Conservation (phyloP, 2,113 vertebrate genomes). For the Prionailurus bengalensis region DNA sequence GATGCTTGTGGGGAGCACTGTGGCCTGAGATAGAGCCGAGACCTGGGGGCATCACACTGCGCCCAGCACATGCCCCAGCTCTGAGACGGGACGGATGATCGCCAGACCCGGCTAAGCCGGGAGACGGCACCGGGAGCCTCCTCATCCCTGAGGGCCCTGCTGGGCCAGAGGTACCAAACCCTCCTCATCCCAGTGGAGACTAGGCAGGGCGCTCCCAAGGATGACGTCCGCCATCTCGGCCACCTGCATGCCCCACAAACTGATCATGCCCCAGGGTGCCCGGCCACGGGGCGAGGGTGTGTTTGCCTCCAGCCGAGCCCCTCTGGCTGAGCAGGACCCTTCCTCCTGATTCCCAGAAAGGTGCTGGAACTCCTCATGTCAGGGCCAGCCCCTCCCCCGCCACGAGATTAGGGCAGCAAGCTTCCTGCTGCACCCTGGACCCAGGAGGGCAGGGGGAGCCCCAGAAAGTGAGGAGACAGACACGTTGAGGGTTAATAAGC, state of each 20-base stretch:
- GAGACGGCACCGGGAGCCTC: background rate
- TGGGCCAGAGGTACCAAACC: rapidly evolving
- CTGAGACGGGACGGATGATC: background rate
- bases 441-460: too few species aligned
- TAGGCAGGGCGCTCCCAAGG: rapidly evolving
- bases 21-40: background rate
- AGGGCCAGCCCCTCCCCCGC: background rate
- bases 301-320: background rate
- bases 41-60: background rate
- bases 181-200: too few species aligned
- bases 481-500: background rate
- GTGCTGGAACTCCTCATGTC: background rate
- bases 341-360: background rate
- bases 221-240: rapidly evolving
- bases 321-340: background rate
- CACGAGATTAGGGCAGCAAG: background rate
- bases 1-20: background rate
- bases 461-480: too few species aligned
- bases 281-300: background rate
- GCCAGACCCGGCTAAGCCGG: background rate
- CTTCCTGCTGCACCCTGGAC: background rate
- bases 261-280: too few species aligned
- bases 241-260: rapidly evolving
- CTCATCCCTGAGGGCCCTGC: background rate
- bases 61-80: background rate